These are phyloP conservation scores for Muscidifurax raptorellus DNA, from an alignment of 1,140 invertebrate genomes.

Conservation along the genomic window DNA sequence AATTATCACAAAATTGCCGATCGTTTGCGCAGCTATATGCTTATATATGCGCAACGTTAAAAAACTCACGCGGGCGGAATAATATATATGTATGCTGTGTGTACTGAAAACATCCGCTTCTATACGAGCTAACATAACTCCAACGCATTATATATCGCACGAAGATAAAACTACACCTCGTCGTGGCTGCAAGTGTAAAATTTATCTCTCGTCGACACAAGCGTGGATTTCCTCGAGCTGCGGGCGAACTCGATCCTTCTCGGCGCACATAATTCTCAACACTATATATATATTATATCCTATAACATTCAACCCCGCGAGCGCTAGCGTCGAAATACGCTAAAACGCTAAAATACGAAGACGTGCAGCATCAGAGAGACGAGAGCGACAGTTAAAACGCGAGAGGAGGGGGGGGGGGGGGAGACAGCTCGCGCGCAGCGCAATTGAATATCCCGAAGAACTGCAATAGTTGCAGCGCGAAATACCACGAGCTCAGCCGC, in stretches of 20 bases:
- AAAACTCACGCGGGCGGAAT: no score
- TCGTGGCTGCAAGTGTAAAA: conserved; percentile 22
- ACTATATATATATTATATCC: no score
- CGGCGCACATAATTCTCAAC: background rate
- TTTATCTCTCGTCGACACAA: background rate
- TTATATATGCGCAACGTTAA: no score
- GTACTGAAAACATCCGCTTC: no score
- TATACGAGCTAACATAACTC: no score
- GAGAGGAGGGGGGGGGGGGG: background rate
- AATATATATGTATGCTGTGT: no score
- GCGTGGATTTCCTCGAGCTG: no score
- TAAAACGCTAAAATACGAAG: background rate
- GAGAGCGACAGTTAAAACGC: background rate
- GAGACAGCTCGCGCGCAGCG: no score
- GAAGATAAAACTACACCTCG: background rate
- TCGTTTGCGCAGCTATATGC: no score
- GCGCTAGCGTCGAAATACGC: background rate
- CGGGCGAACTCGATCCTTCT: no score
- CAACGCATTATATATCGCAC: no score
- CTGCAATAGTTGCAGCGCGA: background rate
- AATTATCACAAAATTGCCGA: no score
- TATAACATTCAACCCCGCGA: background rate
- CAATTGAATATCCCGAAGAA: background rate
- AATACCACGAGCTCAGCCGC: background rate
- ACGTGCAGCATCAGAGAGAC: background rate